phyloP scores from a whole-genome alignment of 1,140 invertebrate genomes.

The Trinorchestia longiramus region DNA sequence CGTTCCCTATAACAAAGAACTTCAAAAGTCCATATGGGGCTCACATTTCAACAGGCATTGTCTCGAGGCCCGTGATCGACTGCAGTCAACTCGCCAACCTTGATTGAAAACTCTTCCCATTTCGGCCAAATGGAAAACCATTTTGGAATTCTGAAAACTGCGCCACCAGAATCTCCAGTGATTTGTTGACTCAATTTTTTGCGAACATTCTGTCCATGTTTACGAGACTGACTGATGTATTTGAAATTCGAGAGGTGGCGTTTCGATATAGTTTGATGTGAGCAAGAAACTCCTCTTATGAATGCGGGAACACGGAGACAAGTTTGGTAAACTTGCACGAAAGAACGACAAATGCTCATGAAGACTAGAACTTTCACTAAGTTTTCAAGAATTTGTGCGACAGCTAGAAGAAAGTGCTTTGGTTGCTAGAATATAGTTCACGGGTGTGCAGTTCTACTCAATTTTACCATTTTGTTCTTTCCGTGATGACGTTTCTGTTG shows the following conservation, averaged over 20 bases:
- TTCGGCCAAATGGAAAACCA: constrained; percentile 47
- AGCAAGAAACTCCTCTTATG: constrained; percentile 27
- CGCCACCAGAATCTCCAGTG: constrained; percentile 31
- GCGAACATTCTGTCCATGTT: neutral
- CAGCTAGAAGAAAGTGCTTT: no score
- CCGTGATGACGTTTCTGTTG: no score
- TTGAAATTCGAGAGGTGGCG: neutral
- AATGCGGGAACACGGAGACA: constrained; percentile 9
- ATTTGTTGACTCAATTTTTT: constrained; percentile 48
- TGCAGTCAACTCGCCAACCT: constrained; percentile 40
- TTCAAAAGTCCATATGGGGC: neutral
- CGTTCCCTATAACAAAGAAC: neutral
- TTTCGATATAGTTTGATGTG: constrained; percentile 47
- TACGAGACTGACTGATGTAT: constrained; percentile 43
- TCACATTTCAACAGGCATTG: constrained; percentile 28
- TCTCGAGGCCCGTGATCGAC: neutral
- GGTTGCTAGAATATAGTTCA: no score
- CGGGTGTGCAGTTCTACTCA: no score
- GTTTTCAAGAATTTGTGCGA: no score
- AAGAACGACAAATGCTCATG: neutral
- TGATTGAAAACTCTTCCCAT: constrained; percentile 54
- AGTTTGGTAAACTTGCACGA: neutral
- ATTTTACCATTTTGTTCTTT: no score
- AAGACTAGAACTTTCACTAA: no score
- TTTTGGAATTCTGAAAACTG: constrained; percentile 53